Evolutionary conservation across 1,140 invertebrate species (phyloP), one percentile per base, ranked within the genome.

Genomic region (Macrostomum lignano): DNA sequence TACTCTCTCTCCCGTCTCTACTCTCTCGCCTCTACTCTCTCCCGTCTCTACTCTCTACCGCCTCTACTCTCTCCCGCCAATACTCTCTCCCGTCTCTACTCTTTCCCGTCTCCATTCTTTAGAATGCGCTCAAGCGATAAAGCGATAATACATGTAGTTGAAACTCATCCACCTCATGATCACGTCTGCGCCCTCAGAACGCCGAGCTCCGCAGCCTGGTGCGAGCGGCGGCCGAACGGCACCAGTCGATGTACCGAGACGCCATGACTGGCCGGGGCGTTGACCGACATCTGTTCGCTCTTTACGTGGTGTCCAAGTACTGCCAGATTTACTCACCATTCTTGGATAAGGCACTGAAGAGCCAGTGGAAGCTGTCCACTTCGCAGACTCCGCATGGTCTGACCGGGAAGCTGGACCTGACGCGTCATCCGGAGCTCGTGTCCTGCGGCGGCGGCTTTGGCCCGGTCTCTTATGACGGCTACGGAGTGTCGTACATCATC

Each of bases 271-370:
- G 81, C 2, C 70, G 72, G 49, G 86, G 84, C 38, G 78, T 94
- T 42, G 86, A 94, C 56, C 67, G 88, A 24, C 88, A 96, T 59
- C 59, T 96, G 4, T 93, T 96, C 63, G 91, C 84, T 50, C 64
- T 96, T 1, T 96, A 93, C 53, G 81, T 96, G 17, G 73, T 94
- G 26, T 88, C 82, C 13, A 88, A 88, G 58, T 96, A 96, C 52
- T 62, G 96, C 25, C 82, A 91, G 58, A 67, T 91, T 6, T 81
- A 94, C 41, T 84, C 78, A 14, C 81, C 81, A 11, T 93, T 94
- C 64, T 63, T 93, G 13, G 69, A 70, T 46, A n/a, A 33, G 14
- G 23, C 9, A 2, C 2, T 17, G 2, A 25, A 3, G 2, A 13
- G 31, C 20, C 7, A 15, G 2, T 29, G 23, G 24, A 3, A 17